Evolutionary conservation across 2,797 vertebrate species (phyloP).

Genomic region (Fistularia tabacaria): DNA sequence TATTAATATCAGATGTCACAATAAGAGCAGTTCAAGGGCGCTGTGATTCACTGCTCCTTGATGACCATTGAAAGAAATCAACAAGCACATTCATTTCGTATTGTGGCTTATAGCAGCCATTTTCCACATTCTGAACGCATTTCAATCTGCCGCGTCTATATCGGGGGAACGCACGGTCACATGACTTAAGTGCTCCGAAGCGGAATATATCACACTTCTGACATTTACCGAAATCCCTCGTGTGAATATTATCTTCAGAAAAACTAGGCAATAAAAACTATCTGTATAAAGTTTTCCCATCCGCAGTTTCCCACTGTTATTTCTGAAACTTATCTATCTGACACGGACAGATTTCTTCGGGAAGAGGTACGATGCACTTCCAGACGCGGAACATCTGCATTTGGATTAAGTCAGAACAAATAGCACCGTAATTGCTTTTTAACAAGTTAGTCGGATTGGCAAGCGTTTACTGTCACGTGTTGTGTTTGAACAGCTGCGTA

Average conservation of each 20-base stretch:
- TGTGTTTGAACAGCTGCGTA: slow-evolving; percentile 78
- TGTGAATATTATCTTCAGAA: slow-evolving; percentile 35
- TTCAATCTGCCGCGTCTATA: too few species aligned
- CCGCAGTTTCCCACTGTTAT: slow-evolving; percentile 38
- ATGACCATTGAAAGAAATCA: too few species aligned
- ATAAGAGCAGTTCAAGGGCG: too few species aligned
- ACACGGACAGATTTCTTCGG: slow-evolving; percentile 48
- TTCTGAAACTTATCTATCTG: slow-evolving; percentile 30
- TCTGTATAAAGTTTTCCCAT: slow-evolving; percentile 43
- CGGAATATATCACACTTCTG: neutral
- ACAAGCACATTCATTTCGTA: too few species aligned
- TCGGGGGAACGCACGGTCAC: too few species aligned
- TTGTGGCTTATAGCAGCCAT: too few species aligned
- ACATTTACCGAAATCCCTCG: slow-evolving; percentile 13
- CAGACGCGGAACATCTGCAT: slow-evolving; percentile 69
- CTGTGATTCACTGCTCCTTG: too few species aligned
- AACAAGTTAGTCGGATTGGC: slow-evolving; percentile 74
- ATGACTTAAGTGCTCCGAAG: neutral
- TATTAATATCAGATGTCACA: too few species aligned
- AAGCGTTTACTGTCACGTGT: slow-evolving; percentile 58
- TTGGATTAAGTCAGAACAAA: slow-evolving; percentile 76
- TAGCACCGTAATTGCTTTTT: slow-evolving; percentile 77
- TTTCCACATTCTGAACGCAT: too few species aligned
- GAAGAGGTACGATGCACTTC: slow-evolving; percentile 53
- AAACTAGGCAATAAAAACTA: slow-evolving; percentile 52